phyloP scores from a whole-genome alignment of 2,113 vertebrate species.

The pig (Sus scrofa) region DNA sequence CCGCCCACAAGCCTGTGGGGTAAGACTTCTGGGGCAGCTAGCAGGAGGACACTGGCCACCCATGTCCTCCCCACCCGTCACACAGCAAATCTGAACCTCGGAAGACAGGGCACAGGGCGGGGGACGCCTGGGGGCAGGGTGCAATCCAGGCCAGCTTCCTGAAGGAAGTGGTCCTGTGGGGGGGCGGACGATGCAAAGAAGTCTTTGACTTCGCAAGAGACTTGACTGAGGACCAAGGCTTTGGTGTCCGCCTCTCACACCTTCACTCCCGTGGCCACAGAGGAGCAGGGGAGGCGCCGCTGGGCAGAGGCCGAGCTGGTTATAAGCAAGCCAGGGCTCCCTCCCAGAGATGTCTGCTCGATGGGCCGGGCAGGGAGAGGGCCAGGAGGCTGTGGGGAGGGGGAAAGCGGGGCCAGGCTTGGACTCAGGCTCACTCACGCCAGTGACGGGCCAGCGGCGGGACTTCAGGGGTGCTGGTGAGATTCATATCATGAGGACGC shows the following conservation, averaged over 20 bases:
- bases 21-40: background rate
- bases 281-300: background rate
- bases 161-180: constrained; percentile 12
- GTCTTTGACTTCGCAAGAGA: constrained; percentile 66
- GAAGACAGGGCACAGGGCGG: background rate
- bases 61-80: background rate
- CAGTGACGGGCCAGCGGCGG: background rate
- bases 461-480: constrained; percentile 13
- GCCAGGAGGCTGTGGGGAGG: background rate
- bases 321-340: background rate
- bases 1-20: background rate
- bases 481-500: background rate
- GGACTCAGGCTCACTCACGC: background rate
- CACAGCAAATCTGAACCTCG: background rate
- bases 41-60: background rate
- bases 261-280: constrained; percentile 8
- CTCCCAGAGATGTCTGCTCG: background rate
- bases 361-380: background rate
- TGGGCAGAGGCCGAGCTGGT: background rate
- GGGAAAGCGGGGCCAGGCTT: accelerated
- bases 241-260: background rate
- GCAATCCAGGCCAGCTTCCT: background rate
- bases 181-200: background rate
- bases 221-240: background rate
- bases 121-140: background rate